Base-by-base conservation (phyloP, 2,797 vertebrate species). In the Pangasius krempfi region DNA sequence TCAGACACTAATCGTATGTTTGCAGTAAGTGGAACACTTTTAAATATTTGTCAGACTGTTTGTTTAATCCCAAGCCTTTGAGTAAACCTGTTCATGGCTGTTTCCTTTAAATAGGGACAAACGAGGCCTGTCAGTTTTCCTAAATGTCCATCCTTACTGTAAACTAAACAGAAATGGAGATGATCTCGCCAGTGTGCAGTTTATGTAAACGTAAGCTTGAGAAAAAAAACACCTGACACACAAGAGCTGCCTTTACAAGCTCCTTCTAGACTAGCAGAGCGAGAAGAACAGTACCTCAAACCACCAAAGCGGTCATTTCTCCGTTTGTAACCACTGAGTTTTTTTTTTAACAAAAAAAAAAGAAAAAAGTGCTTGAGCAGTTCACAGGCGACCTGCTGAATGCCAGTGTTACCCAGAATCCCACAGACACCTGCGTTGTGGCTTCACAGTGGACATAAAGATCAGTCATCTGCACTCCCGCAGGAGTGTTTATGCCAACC, bases 211-310 rank as follows among this genome's bases (percentile, higher is more conserved):
- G 81, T 81, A 64, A 86, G 84, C 56, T 56, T 89, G 62, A 87
- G 73, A 27, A 79, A 76, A 54, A 85, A 89, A 91, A 85, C 27
- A 84, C 62, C 85, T n/a, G 60, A 75, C 80, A 89, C 75, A 37
- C 50, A n/a, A 89, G 92, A 96, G 95, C 95, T 96, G 95, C 95
- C 95, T 89, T 72, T 90, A 92, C 91, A 84, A 54, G 44, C 58
- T 4, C n/a, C 44, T 33, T 66, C 47, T 22, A 44, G 30, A 37
- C 30, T 54, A 79, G 22, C 58, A 83, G 33, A 60, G 33, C 52
- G 20, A 58, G 16, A 58, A 58, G 37, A 80, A 70, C 25, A 82
- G 20, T 54, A 80, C 30, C 25, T 47, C 22, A n/a, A 40, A 86
- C 58, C 56, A 66, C 37, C 40, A 44, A 40, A 22, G 72, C 5